These are phyloP conservation scores for Tanytarsus gracilentus DNA, from an alignment of 2,888 invertebrate genomes.

Conservation along the genomic window DNA sequence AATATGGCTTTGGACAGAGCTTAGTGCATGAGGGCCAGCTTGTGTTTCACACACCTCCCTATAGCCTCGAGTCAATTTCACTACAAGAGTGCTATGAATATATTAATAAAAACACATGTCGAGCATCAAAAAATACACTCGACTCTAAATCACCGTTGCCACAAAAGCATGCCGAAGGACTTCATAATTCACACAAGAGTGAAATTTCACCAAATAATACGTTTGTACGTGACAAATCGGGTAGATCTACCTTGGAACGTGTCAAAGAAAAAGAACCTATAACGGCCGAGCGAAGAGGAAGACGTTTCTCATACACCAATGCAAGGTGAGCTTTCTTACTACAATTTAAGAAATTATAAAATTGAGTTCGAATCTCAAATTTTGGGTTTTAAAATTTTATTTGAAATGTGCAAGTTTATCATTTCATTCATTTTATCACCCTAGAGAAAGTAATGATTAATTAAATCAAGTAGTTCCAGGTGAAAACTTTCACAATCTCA, in stretches of 20 bases:
- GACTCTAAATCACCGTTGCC: slow-evolving; percentile 33
- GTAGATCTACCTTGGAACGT: slow-evolving; percentile 34
- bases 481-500: slow-evolving; percentile 28
- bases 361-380: background rate
- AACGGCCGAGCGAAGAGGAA: slow-evolving; percentile 42
- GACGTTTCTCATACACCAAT: slow-evolving; percentile 52
- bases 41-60: slow-evolving; percentile 84
- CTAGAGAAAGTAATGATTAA: slow-evolving; percentile 16
- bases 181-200: slow-evolving; percentile 19
- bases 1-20: slow-evolving; percentile 90
- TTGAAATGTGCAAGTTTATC: no score
- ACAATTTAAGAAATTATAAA: background rate
- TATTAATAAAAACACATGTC: slow-evolving; percentile 36
- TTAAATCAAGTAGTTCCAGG: slow-evolving; percentile 27
- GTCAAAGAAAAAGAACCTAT: slow-evolving; percentile 43
- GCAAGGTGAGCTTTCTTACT: slow-evolving; percentile 32
- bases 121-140: slow-evolving; percentile 37
- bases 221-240: slow-evolving; percentile 34
- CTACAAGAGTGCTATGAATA: slow-evolving; percentile 55
- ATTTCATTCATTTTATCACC: no score
- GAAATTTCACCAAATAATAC: slow-evolving; percentile 30
- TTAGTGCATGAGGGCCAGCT: slow-evolving; percentile 77
- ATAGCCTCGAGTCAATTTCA: slow-evolving; percentile 67
- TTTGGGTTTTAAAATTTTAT: background rate
- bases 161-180: slow-evolving; percentile 26